Percentiles rank a stretch among this genome's conserved stretches.
These are phyloP conservation scores for Hanleya hanleyi DNA, from an alignment of 2,888 invertebrate species.

Conservation along the genomic window DNA sequence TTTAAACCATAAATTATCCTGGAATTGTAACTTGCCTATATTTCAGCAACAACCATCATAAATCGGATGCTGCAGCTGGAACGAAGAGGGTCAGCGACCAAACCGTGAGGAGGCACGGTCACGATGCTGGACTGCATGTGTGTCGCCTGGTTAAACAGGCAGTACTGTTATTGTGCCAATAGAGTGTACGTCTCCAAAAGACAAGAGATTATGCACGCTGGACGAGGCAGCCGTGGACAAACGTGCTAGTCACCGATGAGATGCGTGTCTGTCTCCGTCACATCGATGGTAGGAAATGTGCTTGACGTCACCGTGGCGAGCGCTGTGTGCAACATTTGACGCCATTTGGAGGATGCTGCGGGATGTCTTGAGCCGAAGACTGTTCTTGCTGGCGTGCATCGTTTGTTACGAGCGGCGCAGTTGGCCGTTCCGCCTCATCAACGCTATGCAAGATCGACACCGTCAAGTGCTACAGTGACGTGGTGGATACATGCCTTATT, in stretches of 20 bases:
- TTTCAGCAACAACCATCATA: background rate
- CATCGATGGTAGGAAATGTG: no score
- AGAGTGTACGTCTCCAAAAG: background rate
- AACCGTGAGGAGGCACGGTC: background rate
- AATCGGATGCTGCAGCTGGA: background rate
- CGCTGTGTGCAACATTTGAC: no score
- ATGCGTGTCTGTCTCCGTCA: no score
- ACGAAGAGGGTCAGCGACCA: background rate
- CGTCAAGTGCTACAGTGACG: no score
- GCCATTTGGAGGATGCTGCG: no score
- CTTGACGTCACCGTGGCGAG: no score
- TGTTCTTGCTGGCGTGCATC: no score
- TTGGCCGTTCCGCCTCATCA: no score
- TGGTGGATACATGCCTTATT: no score
- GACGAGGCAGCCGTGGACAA: background rate
- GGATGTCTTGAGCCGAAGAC: no score
- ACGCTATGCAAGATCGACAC: no score
- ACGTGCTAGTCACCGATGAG: background rate
- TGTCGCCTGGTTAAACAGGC: background rate
- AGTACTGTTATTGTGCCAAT: background rate
- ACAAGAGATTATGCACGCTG: background rate
- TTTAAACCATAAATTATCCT: background rate
- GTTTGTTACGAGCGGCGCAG: no score
- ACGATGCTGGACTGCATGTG: background rate
- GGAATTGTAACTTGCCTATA: background rate